Conservation (phyloP, 2,113 vertebrate species). For the Oncorhynchus gorbuscha region DNA sequence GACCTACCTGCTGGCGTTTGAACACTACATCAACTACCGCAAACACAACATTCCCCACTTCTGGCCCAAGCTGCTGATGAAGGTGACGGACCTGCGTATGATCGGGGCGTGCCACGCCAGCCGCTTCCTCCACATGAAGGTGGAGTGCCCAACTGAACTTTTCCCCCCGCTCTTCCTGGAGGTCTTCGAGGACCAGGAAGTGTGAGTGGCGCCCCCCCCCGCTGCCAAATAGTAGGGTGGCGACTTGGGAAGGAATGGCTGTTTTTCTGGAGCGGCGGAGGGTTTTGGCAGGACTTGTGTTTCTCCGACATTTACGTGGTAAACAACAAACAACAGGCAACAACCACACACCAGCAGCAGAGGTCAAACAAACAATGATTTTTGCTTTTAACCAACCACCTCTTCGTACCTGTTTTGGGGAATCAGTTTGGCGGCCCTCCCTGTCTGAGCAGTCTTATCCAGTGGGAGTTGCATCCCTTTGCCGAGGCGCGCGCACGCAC, state of each 20-base stretch:
- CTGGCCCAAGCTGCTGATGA: conserved; percentile 99
- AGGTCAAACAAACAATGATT: conserved; percentile 17
- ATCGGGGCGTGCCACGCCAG: conserved; percentile 98
- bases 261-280: no score
- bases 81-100: conserved; percentile 99
- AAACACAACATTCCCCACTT: conserved; percentile 98
- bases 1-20: conserved; percentile 95
- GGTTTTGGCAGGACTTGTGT: no score
- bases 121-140: conserved; percentile 99
- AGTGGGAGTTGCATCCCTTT: conserved; percentile 15
- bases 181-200: conserved; percentile 86
- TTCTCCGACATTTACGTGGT: not conserved
- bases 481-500: conserved; percentile 19
- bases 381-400: conserved; percentile 46
- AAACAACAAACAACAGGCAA: not conserved
- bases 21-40: conserved; percentile 99
- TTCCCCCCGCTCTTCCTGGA: conserved; percentile 97
- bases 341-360: conserved; percentile 68
- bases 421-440: conserved; percentile 72
- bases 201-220: conserved; percentile 42
- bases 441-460: conserved; percentile 74
- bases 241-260: not conserved
- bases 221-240: no score
- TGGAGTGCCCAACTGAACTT: conserved; percentile 98
- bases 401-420: conserved; percentile 46